Base-by-base conservation (phyloP, 2,797 vertebrate genomes). In the Atherinosoma microstoma region DNA sequence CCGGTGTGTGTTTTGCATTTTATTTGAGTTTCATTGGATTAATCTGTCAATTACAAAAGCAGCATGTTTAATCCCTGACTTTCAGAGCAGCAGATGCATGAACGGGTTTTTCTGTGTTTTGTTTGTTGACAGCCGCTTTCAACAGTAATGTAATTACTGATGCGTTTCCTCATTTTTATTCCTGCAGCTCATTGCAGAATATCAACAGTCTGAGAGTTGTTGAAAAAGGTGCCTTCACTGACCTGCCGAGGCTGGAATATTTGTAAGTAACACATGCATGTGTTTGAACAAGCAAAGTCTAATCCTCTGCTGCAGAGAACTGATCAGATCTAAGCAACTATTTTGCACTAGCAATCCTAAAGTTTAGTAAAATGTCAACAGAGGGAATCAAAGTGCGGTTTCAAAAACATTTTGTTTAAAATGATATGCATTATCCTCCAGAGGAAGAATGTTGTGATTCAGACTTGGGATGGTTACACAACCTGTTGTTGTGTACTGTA, bases 231-330 rank as follows among this genome's bases (percentile, higher is more conserved):
- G 96, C 96, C 0, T 98, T 98, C 89, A 95, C 92, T 84, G 95
- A 97, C 84, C 95, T 98, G 76, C 95, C 97, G 60, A 96, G 83
- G 70, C 91, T 98, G 89, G 94, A 95, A 91, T 96, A 97, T 86
- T 84, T 98, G 97, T 98, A 95, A 97, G 96, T 86, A 0, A 0
- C 9, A 38, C 18, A 18, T 64, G 58, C 59, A n/a, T 13, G 34
- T 27, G 0, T 56, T 47, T 57, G 18, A 36, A 11, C n/a, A 18
- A 38, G 51, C 2, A 16, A 22, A 18, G 12, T 65, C 0, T 35
- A 35, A 53, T 15, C 22, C 47, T 24, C 15, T 29, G 9, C 32
- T 18, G 51, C 35, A 12, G 10, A 24, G 12, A 36, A 13, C 24
- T 49, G 1, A 10, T 38, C 22, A 30, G 12, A 20, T 30, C 15